Evolutionary conservation across 1,140 invertebrate species (phyloP).

Genomic region (Drosophila rhopaloa): DNA sequence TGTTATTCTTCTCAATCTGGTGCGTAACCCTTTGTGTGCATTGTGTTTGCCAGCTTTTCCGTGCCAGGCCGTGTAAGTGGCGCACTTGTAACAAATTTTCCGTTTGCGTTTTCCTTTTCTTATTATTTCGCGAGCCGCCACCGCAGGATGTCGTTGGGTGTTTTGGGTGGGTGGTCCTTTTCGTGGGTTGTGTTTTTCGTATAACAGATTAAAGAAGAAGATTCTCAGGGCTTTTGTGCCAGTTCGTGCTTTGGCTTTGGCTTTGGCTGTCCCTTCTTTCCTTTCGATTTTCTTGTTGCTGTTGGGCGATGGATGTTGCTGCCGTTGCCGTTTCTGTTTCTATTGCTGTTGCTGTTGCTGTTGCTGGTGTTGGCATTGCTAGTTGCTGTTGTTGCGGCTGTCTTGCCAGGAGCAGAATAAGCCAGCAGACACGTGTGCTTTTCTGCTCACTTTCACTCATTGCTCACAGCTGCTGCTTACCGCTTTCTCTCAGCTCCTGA

Average conservation of each 20-base stretch:
- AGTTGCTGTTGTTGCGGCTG: conserved; percentile 56
- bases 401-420: conserved; percentile 56
- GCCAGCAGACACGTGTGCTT: conserved; percentile 74
- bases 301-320: conserved; percentile 5
- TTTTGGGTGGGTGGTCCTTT: conserved; percentile 43
- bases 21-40: conserved; percentile 42
- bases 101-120: conserved; percentile 54
- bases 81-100: conserved; percentile 55
- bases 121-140: conserved; percentile 42
- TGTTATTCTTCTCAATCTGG: conserved; percentile 32
- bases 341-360: background rate
- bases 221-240: conserved; percentile 66
- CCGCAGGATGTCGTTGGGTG: conserved; percentile 40
- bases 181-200: conserved; percentile 26
- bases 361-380: conserved; percentile 40
- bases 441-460: conserved; percentile 81
- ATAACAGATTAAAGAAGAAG: conserved; percentile 55
- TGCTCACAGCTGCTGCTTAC: conserved; percentile 67
- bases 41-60: conserved; percentile 43
- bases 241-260: conserved; percentile 64
- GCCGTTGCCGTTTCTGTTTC: background rate
- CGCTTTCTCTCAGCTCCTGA: conserved; percentile 38
- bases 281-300: conserved; percentile 75
- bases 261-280: conserved; percentile 40
- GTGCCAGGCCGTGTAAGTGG: conserved; percentile 51